phyloP scores from a whole-genome alignment of 2,888 invertebrate species.

The Andricus curvator region DNA sequence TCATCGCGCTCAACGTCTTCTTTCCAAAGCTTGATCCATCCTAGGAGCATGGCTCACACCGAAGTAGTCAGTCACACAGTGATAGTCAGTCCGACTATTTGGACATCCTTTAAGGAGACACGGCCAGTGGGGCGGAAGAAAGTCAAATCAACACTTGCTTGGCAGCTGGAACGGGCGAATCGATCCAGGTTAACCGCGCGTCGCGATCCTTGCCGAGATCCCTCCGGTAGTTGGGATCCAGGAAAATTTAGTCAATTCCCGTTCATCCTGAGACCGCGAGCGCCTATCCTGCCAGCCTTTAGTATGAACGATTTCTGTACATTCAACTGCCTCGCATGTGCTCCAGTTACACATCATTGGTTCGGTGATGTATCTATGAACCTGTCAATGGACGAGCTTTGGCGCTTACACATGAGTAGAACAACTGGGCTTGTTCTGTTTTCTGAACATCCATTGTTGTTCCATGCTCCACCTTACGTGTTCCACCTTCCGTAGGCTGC shows the following conservation, averaged over 20 bases:
- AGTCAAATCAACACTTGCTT: constrained; percentile 46
- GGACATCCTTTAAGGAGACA: constrained; percentile 54
- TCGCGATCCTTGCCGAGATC: constrained; percentile 59
- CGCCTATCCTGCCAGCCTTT: constrained; percentile 49
- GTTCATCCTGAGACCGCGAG: constrained; percentile 59
- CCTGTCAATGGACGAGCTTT: constrained; percentile 69
- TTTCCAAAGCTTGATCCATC: constrained; percentile 70
- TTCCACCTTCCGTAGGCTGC: constrained; percentile 66
- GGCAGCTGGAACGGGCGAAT: constrained; percentile 45
- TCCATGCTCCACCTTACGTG: constrained; percentile 63
- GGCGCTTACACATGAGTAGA: constrained; percentile 66
- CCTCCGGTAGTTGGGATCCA: constrained; percentile 53
- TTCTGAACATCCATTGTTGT: constrained; percentile 72
- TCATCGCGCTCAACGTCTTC: constrained; percentile 75
- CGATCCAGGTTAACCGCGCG: constrained; percentile 54
- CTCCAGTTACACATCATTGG: constrained; percentile 49
- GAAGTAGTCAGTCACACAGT: constrained; percentile 53
- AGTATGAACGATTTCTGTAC: constrained; percentile 51
- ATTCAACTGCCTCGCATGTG: constrained; percentile 51
- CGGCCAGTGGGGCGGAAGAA: constrained; percentile 47
- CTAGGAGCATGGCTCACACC: constrained; percentile 66
- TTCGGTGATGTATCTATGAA: constrained; percentile 60
- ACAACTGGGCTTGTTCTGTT: constrained; percentile 73
- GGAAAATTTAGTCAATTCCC: constrained; percentile 71
- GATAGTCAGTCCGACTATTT: constrained; percentile 61